Conservation (phyloP, 2,113 vertebrate genomes). For the Podarcis muralis region DNA sequence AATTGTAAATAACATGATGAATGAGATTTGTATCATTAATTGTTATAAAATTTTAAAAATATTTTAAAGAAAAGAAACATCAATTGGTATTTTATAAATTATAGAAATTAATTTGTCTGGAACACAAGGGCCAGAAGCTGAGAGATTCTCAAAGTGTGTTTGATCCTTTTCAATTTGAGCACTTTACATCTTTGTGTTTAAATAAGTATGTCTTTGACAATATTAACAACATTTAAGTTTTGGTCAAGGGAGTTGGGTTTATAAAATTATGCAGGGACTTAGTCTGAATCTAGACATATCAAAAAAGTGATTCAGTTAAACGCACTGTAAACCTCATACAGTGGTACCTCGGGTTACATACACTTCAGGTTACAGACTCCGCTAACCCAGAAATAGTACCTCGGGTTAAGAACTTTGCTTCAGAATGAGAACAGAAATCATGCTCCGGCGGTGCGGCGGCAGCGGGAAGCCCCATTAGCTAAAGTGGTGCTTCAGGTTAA, state of each 20-base stretch:
- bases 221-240: neutral
- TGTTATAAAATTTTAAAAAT: too few relatives aligned
- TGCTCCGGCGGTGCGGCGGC: accelerated
- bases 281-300: neutral
- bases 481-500: too few relatives aligned
- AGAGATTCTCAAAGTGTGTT: neutral
- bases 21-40: too few relatives aligned
- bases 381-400: too few relatives aligned
- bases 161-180: neutral
- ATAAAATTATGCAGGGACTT: neutral
- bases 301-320: too few relatives aligned
- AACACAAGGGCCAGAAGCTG: neutral
- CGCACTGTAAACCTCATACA: too few relatives aligned
- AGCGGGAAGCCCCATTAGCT: too few relatives aligned
- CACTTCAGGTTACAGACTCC: too few relatives aligned
- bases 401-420: too few relatives aligned
- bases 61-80: neutral
- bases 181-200: neutral
- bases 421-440: too few relatives aligned
- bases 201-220: neutral
- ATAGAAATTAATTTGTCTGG: neutral
- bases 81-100: neutral
- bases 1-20: too few relatives aligned
- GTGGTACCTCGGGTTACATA: too few relatives aligned
- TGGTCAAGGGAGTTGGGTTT: neutral